These are phyloP conservation scores for Clarias gariepinus DNA, from an alignment of 2,113 vertebrate species.

Conservation along the genomic window DNA sequence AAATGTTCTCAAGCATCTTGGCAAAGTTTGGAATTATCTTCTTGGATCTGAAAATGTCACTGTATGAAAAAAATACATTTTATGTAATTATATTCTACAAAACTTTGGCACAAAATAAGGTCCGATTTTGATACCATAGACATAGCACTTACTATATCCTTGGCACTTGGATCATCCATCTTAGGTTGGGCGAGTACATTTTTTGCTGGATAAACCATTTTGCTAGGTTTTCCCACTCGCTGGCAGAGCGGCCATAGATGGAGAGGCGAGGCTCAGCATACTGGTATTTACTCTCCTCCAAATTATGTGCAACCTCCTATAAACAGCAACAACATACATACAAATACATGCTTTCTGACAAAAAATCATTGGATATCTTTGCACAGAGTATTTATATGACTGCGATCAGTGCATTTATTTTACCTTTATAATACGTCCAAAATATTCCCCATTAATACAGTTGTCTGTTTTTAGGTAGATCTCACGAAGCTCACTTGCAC, in stretches of 20 bases:
- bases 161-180: conserved; percentile 97
- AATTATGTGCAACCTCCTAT: conserved; percentile 89
- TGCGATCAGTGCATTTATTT: conserved; percentile 8
- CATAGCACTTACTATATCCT: conserved; percentile 89
- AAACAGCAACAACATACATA: neutral
- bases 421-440: conserved; percentile 96
- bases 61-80: conserved; percentile 63
- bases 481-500: conserved; percentile 93
- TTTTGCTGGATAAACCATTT: conserved; percentile 94
- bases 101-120: neutral
- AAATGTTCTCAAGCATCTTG: conserved; percentile 96
- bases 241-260: conserved; percentile 86
- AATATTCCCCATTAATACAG: conserved; percentile 92
- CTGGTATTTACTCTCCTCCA: conserved; percentile 97
- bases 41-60: conserved; percentile 94
- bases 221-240: conserved; percentile 86
- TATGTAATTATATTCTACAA: neutral
- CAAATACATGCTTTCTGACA: neutral
- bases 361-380: neutral
- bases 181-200: conserved; percentile 93
- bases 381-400: neutral
- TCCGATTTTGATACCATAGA: neutral
- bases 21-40: conserved; percentile 86
- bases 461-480: conserved; percentile 97
- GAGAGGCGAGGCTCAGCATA: conserved; percentile 92